Base-by-base conservation (phyloP, 1,140 invertebrate genomes). In the Drosophila aff. region DNA sequence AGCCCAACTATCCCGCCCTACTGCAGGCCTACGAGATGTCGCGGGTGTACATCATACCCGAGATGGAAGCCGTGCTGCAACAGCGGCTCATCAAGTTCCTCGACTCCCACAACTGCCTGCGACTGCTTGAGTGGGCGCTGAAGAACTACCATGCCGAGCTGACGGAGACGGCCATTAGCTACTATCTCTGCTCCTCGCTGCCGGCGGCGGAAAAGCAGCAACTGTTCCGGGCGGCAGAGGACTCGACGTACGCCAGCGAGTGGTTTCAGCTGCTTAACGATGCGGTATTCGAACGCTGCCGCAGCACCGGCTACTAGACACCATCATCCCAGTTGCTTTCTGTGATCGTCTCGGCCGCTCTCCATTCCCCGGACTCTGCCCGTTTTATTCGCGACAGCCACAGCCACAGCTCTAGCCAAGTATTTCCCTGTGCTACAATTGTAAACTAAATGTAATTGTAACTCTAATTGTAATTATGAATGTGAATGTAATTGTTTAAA, bases 181-280 rank as follows among this genome's bases (percentile, higher is more conserved):
- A 81, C 33, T 93, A 92, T 80, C 71, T 93, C 13, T 92, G 91
- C 60, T 76, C 89, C 16, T 13, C 69, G 2, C 61, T 93, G 38
- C 59, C 76, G 1, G 52, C 86, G 0, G 65, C 79, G 26, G 80
- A 80, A 7, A 93, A 93, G 68, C 53, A 92, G 10, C 50, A 82
- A 23, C 63, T 93, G 18, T 93, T 92, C 41, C 76, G 79, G n/a
- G 76, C 76, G 28, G 92, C 91, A n/a, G 86, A 93, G 60, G 78
- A 91, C 28, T 93, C 91, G 0, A 79, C 60, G 16, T 92, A 83
- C 66, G 80, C 83, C 36, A 82, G 72, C 18, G 92, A 92, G 66
- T 93, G 92, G 92, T 91, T 89, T 53, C 82, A 93, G 62, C 75
- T 93, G 76, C 82, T 93, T 9, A 86, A 83, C 23, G 92, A 93